Conservation (phyloP, 2,113 vertebrate genomes). For the Setophaga petechia region DNA sequence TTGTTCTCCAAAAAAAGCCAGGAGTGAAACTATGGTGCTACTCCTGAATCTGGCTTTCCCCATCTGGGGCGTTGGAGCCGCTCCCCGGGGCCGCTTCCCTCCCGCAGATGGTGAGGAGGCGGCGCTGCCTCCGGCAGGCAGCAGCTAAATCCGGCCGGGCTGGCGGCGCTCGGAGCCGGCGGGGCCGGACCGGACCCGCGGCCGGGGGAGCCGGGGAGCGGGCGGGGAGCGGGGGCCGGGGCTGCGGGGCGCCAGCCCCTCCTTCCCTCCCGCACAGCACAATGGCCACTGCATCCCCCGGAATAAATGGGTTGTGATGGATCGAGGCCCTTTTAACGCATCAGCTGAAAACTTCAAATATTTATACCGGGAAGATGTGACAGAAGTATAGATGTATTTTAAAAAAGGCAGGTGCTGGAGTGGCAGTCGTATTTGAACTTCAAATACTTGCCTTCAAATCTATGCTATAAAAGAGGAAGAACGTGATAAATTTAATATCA, state of each 20-base stretch:
- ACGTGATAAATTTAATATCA: slow-evolving; percentile 24
- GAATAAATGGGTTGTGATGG: neutral
- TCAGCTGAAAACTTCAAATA: slow-evolving; percentile 21
- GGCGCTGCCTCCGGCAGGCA: neutral
- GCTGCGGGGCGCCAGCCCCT: neutral
- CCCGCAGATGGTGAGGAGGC: slow-evolving; percentile 40
- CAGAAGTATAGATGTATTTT: neutral
- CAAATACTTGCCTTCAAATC: slow-evolving; percentile 38
- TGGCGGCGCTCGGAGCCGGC: neutral
- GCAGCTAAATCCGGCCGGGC: neutral
- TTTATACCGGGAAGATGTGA: slow-evolving; percentile 13
- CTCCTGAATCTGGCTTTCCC: neutral
- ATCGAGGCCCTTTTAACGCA: neutral
- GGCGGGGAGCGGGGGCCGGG: rapidly evolving
- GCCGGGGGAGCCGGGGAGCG: too few relatives aligned
- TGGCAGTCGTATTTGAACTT: slow-evolving; percentile 30
- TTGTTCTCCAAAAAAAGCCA: neutral
- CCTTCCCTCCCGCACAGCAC: rapidly evolving
- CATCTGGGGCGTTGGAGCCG: slow-evolving; percentile 14
- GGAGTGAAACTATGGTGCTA: neutral
- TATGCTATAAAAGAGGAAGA: neutral
- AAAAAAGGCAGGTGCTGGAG: slow-evolving; percentile 2
- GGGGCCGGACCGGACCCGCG: too few relatives aligned
- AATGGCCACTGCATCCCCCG: neutral
- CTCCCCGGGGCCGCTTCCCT: slow-evolving; percentile 13